These are phyloP conservation scores for Pangasius mekongensis DNA, from an alignment of 2,797 vertebrate species.

Conservation along the genomic window DNA sequence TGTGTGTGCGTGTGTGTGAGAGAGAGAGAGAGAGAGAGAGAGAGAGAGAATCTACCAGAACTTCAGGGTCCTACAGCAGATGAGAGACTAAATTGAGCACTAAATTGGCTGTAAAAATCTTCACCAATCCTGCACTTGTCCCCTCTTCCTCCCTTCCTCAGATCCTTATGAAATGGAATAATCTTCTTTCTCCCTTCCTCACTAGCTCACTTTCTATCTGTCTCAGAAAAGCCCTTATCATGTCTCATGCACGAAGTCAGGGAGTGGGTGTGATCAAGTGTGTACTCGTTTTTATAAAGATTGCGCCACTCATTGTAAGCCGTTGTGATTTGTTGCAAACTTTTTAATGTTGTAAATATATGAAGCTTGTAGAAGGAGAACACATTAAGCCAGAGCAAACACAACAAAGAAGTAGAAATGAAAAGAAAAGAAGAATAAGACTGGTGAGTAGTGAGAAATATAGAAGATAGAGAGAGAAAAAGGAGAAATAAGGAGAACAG, in stretches of 20 bases:
- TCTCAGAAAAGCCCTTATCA: constrained; percentile 55
- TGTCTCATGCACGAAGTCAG: not conserved
- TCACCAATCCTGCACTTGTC: constrained; percentile 56
- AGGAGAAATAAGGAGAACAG: constrained; percentile 47
- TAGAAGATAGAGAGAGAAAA: constrained; percentile 11
- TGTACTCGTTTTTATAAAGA: not conserved
- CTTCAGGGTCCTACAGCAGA: constrained; percentile 41
- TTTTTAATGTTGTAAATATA: not conserved
- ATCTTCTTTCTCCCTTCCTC: constrained; percentile 58
- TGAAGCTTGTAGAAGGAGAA: not conserved
- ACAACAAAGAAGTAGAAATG: not conserved
- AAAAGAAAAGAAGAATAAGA: not conserved
- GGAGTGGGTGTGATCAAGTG: not conserved
- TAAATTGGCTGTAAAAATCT: constrained; percentile 70
- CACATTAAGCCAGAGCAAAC: not conserved
- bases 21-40: constrained; percentile 1
- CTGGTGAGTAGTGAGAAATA: constrained; percentile 8
- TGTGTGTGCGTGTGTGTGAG: not conserved
- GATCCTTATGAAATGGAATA: constrained; percentile 69
- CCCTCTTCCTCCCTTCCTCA: constrained; percentile 53
- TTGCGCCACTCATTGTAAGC: not conserved
- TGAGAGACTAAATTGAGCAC: constrained; percentile 61
- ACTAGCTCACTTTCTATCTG: constrained; percentile 57
- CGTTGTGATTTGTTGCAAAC: not conserved
- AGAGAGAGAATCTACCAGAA: constrained; percentile 17